Evolutionary conservation across 2,888 invertebrate genomes (phyloP).

Genomic region (Dicranocentrus wangi): DNA sequence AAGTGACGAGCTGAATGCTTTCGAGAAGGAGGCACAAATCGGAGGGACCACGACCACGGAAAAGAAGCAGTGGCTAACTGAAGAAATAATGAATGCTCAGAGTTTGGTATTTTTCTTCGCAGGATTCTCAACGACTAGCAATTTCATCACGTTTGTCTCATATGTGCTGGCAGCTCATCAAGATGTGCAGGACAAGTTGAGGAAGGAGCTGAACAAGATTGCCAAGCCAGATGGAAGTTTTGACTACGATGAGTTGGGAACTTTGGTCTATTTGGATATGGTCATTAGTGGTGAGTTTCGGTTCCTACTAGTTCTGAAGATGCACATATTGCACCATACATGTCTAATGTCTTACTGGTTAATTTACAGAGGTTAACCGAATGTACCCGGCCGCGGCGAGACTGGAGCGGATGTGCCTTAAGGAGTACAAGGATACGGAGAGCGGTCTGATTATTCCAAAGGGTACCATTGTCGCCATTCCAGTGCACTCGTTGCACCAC

Average conservation of each 20-base stretch:
- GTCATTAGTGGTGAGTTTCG: constrained; percentile 15
- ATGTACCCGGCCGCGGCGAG: constrained; percentile 33
- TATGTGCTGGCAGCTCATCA: constrained; percentile 57
- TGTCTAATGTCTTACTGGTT: no score
- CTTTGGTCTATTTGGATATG: constrained; percentile 48
- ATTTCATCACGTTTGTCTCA: constrained; percentile 34
- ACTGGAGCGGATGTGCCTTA: constrained; percentile 74
- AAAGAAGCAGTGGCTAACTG: constrained; percentile 10
- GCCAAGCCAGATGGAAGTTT: neutral
- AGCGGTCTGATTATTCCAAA: constrained; percentile 50
- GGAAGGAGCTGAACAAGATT: constrained; percentile 40
- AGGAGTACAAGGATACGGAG: constrained; percentile 73
- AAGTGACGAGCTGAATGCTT: constrained; percentile 43
- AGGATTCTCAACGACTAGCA: constrained; percentile 46
- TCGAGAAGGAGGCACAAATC: constrained; percentile 64
- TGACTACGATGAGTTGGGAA: constrained; percentile 36
- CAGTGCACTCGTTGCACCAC: constrained; percentile 33
- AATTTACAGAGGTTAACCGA: constrained; percentile 36
- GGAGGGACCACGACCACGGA: neutral
- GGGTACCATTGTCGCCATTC: constrained; percentile 33
- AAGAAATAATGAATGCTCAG: constrained; percentile 20
- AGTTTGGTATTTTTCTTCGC: constrained; percentile 46
- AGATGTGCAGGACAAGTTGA: constrained; percentile 54
- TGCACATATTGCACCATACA: no score
- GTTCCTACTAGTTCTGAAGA: no score